Conservation (phyloP, 23 tunicate species). For the Oikopleura vanhoeffeni region DNA sequence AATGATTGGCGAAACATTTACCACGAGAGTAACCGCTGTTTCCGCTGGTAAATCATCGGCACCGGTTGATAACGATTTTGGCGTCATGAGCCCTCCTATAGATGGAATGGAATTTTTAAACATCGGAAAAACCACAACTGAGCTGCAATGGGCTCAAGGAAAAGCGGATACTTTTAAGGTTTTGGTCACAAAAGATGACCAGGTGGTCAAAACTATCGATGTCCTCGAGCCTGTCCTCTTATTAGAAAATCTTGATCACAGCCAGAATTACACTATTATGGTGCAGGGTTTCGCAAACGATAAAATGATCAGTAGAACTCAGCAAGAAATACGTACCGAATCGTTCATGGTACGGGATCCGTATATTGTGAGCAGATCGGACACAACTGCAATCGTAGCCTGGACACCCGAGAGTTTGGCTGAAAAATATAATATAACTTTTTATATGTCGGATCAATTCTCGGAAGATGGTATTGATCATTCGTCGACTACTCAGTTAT, state of each 20-base stretch:
- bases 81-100: not conserved
- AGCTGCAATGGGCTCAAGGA: not conserved
- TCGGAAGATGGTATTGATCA: no score
- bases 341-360: not conserved
- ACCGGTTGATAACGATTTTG: not conserved
- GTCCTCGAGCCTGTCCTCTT: not conserved
- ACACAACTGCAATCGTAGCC: not conserved
- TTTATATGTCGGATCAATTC: no score
- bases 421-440: not conserved
- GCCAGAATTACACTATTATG: not conserved
- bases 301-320: not conserved
- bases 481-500: no score
- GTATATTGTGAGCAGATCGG: not conserved
- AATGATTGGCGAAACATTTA: not conserved
- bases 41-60: not conserved
- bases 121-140: not conserved
- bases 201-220: not conserved
- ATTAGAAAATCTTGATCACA: not conserved
- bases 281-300: not conserved
- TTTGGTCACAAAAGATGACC: not conserved
- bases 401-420: slow-evolving; percentile 1
- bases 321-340: not conserved
- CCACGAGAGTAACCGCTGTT: not conserved
- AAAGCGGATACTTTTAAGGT: not conserved
- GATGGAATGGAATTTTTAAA: not conserved